Evolutionary conservation across 2,797 vertebrate genomes (phyloP), one percentile per base, ranked within the genome.

Genomic region (Saxicola maurus): DNA sequence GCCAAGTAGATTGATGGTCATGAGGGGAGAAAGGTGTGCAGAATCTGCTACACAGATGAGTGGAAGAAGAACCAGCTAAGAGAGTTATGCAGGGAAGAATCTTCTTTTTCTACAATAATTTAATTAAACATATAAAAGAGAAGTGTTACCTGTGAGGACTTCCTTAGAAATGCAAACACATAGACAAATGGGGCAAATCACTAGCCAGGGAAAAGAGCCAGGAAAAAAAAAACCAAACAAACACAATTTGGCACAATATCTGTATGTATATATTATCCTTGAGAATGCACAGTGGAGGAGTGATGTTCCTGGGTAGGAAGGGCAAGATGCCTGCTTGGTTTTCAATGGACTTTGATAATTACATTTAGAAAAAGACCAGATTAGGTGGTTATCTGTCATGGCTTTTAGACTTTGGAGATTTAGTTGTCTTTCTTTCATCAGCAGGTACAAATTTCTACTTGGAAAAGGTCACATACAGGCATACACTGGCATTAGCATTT

Each of bases 151-250:
- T 88, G 42, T 73, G 67, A 88, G 27, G 19, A 78, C 31, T 52
- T 82, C 48, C n/a, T 91, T 56, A 92, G 68, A 89, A 94, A 89
- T 67, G 38, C 82, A 92, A 86, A 80, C 67, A 77, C 3, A 1
- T 13, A 69, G 27, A 89, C 72, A 86, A 92, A 84, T 17, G 30
- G 38, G 42, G 61, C 37, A 33, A 72, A 72, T 83, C 23, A 46
- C 38, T 46, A 72, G 28, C 38, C 33, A 48, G 37, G 66, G 77
- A 78, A 78, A 89, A 78, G 55, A 87, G 27, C 37, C 53, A 43
- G 33, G 27, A 15, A 69, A 57, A 87, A 69, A 57, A 89, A 35
- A 35, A 35, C n/a, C n/a, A 89, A 81, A 68, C 6, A 7, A 13
- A n/a, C 57, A 64, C 7, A 20, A 10, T 87, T 87, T 92, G 79